These are phyloP conservation scores for Luperina testacea DNA, from an alignment of 2,888 invertebrate species.

Conservation along the genomic window DNA sequence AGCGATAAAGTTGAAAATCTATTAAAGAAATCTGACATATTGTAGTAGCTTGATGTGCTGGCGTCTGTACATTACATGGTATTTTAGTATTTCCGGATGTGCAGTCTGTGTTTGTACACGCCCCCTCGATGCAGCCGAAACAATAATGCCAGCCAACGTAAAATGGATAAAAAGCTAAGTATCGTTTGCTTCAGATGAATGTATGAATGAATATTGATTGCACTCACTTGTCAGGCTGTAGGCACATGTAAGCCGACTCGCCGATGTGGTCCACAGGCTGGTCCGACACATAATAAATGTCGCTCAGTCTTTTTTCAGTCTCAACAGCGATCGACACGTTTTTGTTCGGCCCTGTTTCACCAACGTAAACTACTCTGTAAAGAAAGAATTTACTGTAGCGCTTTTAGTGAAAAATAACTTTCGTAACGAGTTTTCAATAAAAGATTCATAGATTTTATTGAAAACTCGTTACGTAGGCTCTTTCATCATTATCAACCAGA, in stretches of 20 bases:
- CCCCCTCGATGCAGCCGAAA: neutral
- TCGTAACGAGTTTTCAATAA: neutral
- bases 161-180: neutral
- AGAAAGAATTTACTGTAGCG: constrained; percentile 12
- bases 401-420: neutral
- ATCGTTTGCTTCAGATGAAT: neutral
- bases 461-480: neutral
- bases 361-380: constrained; percentile 84
- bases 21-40: too few relatives aligned
- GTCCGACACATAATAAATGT: constrained; percentile 90
- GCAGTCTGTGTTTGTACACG: neutral
- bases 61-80: too few relatives aligned
- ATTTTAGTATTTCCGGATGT: neutral
- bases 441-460: neutral
- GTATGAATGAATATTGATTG: neutral
- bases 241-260: constrained; percentile 90
- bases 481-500: neutral
- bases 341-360: constrained; percentile 83
- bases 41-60: too few relatives aligned
- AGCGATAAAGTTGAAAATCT: too few relatives aligned
- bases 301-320: constrained; percentile 84
- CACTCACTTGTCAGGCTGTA: constrained; percentile 89
- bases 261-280: constrained; percentile 85
- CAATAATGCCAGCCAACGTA: neutral
- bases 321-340: constrained; percentile 85